These are phyloP conservation scores for Gryllus longicercus DNA, from an alignment of 2,888 invertebrate genomes.

Conservation along the genomic window DNA sequence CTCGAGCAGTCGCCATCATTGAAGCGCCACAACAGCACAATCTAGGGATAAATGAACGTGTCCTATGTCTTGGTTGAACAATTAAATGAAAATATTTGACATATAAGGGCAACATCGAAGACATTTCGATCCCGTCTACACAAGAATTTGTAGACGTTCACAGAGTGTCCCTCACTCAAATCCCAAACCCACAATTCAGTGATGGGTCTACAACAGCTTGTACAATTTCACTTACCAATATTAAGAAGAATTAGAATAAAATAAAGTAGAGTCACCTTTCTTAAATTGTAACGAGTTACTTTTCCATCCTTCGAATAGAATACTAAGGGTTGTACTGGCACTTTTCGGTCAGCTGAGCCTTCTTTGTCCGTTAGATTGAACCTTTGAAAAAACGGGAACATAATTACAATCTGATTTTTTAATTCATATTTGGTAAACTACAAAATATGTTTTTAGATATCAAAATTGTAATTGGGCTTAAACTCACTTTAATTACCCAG, in stretches of 20 bases:
- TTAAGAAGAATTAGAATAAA: neutral
- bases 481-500: too few relatives aligned
- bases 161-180: too few relatives aligned
- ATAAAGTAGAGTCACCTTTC: slow-evolving; percentile 67
- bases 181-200: too few relatives aligned
- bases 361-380: slow-evolving; percentile 84
- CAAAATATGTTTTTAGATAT: neutral
- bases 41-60: too few relatives aligned
- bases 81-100: too few relatives aligned
- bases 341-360: slow-evolving; percentile 88
- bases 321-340: slow-evolving; percentile 88
- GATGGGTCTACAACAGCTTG: neutral
- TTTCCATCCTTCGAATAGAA: slow-evolving; percentile 88
- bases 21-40: too few relatives aligned
- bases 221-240: neutral
- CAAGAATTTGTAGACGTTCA: too few relatives aligned
- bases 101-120: too few relatives aligned
- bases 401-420: neutral
- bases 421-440: neutral
- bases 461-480: too few relatives aligned
- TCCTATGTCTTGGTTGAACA: too few relatives aligned
- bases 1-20: too few relatives aligned
- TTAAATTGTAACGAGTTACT: slow-evolving; percentile 83
- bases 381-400: slow-evolving; percentile 41
- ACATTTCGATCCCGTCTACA: too few relatives aligned